Evolutionary conservation across 2,888 invertebrate genomes (phyloP).

Genomic region (Cremastinae sp.): DNA sequence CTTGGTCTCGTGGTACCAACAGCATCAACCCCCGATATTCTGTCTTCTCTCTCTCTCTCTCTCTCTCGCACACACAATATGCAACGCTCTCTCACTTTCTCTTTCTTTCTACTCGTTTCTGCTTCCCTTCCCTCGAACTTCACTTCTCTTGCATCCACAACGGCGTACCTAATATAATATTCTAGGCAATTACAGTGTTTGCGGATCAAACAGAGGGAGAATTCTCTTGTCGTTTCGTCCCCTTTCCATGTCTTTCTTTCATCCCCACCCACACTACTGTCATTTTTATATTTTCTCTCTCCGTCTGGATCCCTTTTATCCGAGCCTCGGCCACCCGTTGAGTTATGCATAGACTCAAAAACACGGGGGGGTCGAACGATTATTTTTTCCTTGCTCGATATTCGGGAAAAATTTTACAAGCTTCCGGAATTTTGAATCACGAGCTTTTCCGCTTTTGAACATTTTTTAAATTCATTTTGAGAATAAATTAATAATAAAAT

Average conservation of each 20-base stretch:
- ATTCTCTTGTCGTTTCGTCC: constrained; percentile 64
- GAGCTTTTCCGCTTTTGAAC: too few relatives aligned
- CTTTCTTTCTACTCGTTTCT: constrained; percentile 42
- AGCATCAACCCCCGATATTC: constrained; percentile 44
- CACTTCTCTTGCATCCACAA: constrained; percentile 66
- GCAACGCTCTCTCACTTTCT: constrained; percentile 9
- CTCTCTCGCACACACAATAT: constrained; percentile 38
- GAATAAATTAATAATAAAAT: too few relatives aligned
- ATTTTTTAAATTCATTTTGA: too few relatives aligned
- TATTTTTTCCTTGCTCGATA: not conserved
- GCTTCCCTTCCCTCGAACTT: not conserved
- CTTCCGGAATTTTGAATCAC: not conserved
- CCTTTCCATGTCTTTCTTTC: constrained; percentile 51
- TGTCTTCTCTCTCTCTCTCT: constrained; percentile 9
- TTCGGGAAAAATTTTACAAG: not conserved
- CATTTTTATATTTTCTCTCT: constrained; percentile 31
- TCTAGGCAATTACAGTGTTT: constrained; percentile 80
- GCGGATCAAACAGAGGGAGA: constrained; percentile 79
- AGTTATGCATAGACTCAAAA: constrained; percentile 36
- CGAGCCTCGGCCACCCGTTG: constrained; percentile 44
- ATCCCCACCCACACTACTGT: constrained; percentile 55
- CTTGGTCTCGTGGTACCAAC: constrained; percentile 46
- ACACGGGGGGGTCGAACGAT: constrained; percentile 5
- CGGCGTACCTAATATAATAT: constrained; percentile 78
- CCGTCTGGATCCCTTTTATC: constrained; percentile 23